A percentile compares a stretch with the other conserved stretches of the same genome.
Conservation (phyloP, 2,888 invertebrate genomes). For the Plagiodera versicolora region DNA sequence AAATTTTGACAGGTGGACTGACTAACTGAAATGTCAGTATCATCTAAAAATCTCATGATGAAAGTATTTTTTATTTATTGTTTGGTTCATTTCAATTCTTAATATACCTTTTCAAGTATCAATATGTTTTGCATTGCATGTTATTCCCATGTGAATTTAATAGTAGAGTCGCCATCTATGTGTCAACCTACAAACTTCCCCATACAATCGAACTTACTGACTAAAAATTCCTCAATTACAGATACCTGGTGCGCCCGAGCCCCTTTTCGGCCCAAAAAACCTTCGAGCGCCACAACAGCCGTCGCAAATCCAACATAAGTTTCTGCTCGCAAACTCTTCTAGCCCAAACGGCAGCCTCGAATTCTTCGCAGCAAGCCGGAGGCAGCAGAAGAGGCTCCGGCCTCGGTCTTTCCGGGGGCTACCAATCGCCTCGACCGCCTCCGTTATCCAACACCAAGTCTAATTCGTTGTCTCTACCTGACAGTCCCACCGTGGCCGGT, state of each 20-base stretch:
- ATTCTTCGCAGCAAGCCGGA: slow-evolving; percentile 57
- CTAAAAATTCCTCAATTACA: slow-evolving; percentile 50
- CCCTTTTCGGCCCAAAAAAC: slow-evolving; percentile 95
- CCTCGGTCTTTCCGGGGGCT: slow-evolving; percentile 58
- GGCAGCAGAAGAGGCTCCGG: slow-evolving; percentile 53
- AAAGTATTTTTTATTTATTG: too few species aligned
- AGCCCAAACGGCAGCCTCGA: slow-evolving; percentile 63
- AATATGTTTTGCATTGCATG: too few species aligned
- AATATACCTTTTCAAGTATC: too few species aligned
- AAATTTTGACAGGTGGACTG: too few species aligned
- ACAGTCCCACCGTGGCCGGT: slow-evolving; percentile 82
- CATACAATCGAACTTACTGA: too few species aligned
- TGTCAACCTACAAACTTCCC: too few species aligned
- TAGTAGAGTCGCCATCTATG: too few species aligned
- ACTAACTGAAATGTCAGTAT: too few species aligned
- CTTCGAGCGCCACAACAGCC: slow-evolving; percentile 88
- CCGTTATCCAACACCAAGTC: slow-evolving; percentile 82
- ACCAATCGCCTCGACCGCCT: slow-evolving; percentile 71
- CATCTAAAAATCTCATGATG: too few species aligned
- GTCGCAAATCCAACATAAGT: slow-evolving; percentile 88
- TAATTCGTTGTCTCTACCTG: slow-evolving; percentile 85
- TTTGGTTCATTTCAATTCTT: too few species aligned
- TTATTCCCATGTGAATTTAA: too few species aligned
- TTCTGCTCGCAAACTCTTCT: slow-evolving; percentile 82
- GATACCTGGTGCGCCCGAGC: slow-evolving; percentile 89